Base-by-base conservation (phyloP, 2,888 invertebrate species). In the Parnassius mnemosyne region DNA sequence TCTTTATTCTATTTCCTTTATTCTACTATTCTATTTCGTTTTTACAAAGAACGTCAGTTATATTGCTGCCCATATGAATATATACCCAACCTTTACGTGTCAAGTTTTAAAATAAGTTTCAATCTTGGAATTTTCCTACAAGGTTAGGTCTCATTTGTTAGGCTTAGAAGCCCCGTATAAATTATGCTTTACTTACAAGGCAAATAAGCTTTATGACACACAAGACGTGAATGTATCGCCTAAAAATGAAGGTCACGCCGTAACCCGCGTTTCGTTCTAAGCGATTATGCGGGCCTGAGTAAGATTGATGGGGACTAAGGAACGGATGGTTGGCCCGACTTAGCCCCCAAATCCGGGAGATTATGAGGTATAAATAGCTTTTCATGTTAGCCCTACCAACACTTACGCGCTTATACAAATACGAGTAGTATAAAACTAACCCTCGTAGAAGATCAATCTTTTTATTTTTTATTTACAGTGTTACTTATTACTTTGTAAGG, bases 231-330 rank as follows among this genome's bases (percentile, higher is more conserved):
- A 59, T 63, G 58, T 73, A 78, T 76, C 73, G 78, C 75, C 85
- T 84, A 84, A 88, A 87, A 88, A 84, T 80, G 74, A 78, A 78
- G 81, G 81, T 78, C 79, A 74, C 69, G 69, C 68, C 64, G 69
- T 86, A 87, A 87, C 84, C 87, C 81, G 72, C 79, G 77, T 83
- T 79, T 80, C 82, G 80, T 85, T 85, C 84, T 83, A 83, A 81
- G 81, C 86, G 87, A 87, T 89, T 85, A 89, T 86, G 77, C 84
- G 85, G 86, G 84, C 75, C 79, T 87, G 88, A 89, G 84, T 81
- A 87, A 89, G 89, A 89, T 89, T 87, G 89, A 89, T 89, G 87
- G 81, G 75, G 75, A 69, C 74, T 71, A 72, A 74, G 68, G 73
- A 76, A 74, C 76, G 56, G 47, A 57, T 53, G 62, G 43, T 57